Conservation (phyloP, 64 coral and sea anemone genomes). For the Cladopsammia gracilis region DNA sequence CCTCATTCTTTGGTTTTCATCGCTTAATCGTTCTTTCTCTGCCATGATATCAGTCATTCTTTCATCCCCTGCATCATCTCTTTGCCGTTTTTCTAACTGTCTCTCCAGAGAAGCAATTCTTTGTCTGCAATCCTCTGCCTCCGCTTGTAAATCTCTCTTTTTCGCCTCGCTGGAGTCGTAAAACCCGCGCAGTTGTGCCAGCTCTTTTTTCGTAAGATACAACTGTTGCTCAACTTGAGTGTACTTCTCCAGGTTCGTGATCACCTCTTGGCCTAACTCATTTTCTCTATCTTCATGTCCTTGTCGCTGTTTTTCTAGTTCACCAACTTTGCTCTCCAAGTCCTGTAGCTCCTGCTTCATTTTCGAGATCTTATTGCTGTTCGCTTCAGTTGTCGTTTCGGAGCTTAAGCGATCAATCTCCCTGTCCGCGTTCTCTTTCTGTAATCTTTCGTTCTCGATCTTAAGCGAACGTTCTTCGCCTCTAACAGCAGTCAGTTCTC, state of each 20-base stretch:
- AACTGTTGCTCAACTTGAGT: slow-evolving; percentile 83
- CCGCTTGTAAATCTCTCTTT: slow-evolving; percentile 67
- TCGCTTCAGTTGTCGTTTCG: slow-evolving; percentile 63
- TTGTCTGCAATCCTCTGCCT: slow-evolving; percentile 33
- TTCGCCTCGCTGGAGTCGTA: slow-evolving; percentile 76
- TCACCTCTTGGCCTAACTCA: slow-evolving; percentile 67
- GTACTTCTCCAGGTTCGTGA: slow-evolving; percentile 83
- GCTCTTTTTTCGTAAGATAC: slow-evolving; percentile 82
- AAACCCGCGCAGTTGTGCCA: slow-evolving; percentile 74
- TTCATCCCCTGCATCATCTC: slow-evolving; percentile 33
- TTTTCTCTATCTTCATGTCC: slow-evolving; percentile 71
- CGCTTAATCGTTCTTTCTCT: slow-evolving; percentile 23
- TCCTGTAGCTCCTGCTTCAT: slow-evolving; percentile 65
- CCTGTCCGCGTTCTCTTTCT: slow-evolving; percentile 75
- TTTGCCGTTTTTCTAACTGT: slow-evolving; percentile 25
- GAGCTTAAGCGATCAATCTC: slow-evolving; percentile 85
- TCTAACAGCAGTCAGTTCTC: slow-evolving; percentile 62
- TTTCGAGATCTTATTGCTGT: slow-evolving; percentile 30
- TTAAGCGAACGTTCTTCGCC: slow-evolving; percentile 72
- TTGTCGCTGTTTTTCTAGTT: slow-evolving; percentile 64
- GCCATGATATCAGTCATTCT: background rate
- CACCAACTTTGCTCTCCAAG: slow-evolving; percentile 56
- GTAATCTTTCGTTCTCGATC: slow-evolving; percentile 81
- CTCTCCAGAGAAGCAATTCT: slow-evolving; percentile 64
- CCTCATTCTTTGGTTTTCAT: slow-evolving; percentile 14